These are phyloP conservation scores for Leptinotarsa tumamoca DNA, from an alignment of 2,888 invertebrate genomes.

Conservation along the genomic window DNA sequence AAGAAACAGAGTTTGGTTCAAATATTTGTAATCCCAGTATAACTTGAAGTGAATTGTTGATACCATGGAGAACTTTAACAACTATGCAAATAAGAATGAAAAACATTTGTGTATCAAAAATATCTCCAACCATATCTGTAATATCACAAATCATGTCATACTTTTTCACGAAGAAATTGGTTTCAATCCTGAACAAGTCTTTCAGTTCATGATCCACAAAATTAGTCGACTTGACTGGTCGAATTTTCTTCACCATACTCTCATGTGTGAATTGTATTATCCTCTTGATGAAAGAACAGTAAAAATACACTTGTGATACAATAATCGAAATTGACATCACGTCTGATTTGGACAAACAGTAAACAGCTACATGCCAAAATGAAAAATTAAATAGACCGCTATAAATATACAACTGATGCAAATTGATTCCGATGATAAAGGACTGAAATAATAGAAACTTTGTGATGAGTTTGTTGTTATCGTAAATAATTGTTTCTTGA, in stretches of 20 bases:
- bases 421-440: background rate
- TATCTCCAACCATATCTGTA: slow-evolving; percentile 36
- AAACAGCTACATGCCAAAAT: too few relatives aligned
- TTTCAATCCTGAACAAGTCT: slow-evolving; percentile 7
- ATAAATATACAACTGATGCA: background rate
- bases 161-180: slow-evolving; percentile 38
- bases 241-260: slow-evolving; percentile 24
- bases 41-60: background rate
- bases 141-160: slow-evolving; percentile 42
- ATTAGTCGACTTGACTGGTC: too few relatives aligned
- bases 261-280: slow-evolving; percentile 25
- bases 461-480: slow-evolving; percentile 5
- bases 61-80: slow-evolving; percentile 16
- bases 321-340: slow-evolving; percentile 15
- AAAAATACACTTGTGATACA: slow-evolving; percentile 36
- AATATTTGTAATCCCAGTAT: background rate
- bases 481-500: slow-evolving; percentile 22
- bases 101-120: slow-evolving; percentile 51
- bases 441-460: slow-evolving; percentile 4
- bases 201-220: background rate
- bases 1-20: background rate
- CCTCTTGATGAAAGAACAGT: slow-evolving; percentile 26
- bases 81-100: slow-evolving; percentile 29
- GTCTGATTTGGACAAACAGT: background rate
- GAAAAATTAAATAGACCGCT: background rate